A percentile compares a stretch with the other conserved stretches of the same genome.
Evolutionary conservation across 2,888 invertebrate genomes (phyloP).

Genomic region (Schrankia costaestrigalis): DNA sequence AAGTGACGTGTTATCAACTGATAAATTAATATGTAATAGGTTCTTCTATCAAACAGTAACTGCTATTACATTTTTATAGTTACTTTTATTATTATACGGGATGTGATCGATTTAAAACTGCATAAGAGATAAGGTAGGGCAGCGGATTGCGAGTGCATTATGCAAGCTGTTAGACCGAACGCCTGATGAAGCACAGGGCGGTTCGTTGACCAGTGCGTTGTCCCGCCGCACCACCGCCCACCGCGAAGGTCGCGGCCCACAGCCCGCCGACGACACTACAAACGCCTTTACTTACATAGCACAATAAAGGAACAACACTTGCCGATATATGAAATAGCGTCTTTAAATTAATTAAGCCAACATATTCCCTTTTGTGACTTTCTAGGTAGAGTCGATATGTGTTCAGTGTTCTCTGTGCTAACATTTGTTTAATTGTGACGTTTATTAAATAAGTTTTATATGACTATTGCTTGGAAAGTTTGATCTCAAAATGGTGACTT

Average conservation of each 20-base stretch:
- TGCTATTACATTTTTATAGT: too few species aligned
- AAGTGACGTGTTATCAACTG: conserved; percentile 56
- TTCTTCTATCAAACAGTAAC: too few species aligned
- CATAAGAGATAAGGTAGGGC: conserved; percentile 57
- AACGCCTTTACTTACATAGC: conserved; percentile 26
- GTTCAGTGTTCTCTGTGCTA: conserved; percentile 71
- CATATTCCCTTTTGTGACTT: conserved; percentile 43
- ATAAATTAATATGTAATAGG: conserved; percentile 39
- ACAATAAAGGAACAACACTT: conserved; percentile 8
- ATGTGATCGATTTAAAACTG: conserved; percentile 45
- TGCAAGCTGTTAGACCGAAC: conserved; percentile 62
- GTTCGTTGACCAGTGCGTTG: conserved; percentile 79
- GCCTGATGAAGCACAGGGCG: conserved; percentile 58
- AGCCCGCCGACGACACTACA: conserved; percentile 45
- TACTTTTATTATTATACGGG: conserved; percentile 35
- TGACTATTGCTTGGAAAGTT: conserved; percentile 67
- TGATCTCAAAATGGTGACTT: conserved; percentile 83
- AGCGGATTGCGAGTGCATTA: conserved; percentile 57
- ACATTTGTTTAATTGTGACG: conserved; percentile 61
- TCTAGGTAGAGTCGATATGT: conserved; percentile 78
- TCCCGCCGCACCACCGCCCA: conserved; percentile 70
- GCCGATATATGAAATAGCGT: neutral
- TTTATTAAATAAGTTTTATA: conserved; percentile 43
- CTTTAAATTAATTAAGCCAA: conserved; percentile 37
- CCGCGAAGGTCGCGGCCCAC: conserved; percentile 76